A percentile compares a stretch with the other conserved stretches of the same genome.
phyloP scores from a whole-genome alignment of 1,140 invertebrate genomes.

The Harpegnathos saltator region DNA sequence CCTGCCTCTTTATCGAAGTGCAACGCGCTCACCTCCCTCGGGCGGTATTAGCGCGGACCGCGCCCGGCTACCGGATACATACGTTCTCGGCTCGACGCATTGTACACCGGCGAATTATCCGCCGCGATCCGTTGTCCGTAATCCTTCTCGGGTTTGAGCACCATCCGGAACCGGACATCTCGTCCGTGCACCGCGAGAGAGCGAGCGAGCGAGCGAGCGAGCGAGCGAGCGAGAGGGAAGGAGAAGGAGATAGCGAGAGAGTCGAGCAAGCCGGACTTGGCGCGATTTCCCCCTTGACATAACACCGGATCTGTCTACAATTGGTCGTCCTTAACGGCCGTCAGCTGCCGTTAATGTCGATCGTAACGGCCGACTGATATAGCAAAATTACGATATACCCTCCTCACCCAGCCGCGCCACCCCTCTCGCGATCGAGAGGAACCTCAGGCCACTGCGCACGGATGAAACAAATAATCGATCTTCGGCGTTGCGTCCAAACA shows the following conservation, averaged over 20 bases:
- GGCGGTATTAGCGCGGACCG: constrained; percentile 22
- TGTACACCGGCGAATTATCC: constrained; percentile 68
- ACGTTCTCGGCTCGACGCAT: constrained; percentile 45
- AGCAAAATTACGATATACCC: neutral
- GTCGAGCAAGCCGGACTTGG: neutral
- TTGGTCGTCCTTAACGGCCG: constrained; percentile 51
- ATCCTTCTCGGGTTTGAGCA: constrained; percentile 59
- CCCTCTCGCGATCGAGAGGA: neutral
- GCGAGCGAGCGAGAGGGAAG: neutral
- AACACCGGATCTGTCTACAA: constrained; percentile 37
- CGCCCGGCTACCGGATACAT: constrained; percentile 47
- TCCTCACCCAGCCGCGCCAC: too few relatives aligned
- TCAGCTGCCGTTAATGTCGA: constrained; percentile 58
- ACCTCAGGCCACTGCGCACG: neutral
- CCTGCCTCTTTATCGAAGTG: constrained; percentile 53
- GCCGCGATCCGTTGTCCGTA: constrained; percentile 57
- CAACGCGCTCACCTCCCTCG: constrained; percentile 29
- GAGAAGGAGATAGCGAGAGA: too few relatives aligned
- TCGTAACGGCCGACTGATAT: constrained; percentile 15
- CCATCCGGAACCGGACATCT: constrained; percentile 43
- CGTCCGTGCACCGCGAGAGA: neutral
- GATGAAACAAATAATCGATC: constrained; percentile 10
- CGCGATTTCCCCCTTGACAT: neutral
- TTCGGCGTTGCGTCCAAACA: neutral
- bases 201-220: neutral